Evolutionary conservation across 1,140 invertebrate species (phyloP), one percentile per base, ranked within the genome.

Genomic region (Eufriesea mexicana): DNA sequence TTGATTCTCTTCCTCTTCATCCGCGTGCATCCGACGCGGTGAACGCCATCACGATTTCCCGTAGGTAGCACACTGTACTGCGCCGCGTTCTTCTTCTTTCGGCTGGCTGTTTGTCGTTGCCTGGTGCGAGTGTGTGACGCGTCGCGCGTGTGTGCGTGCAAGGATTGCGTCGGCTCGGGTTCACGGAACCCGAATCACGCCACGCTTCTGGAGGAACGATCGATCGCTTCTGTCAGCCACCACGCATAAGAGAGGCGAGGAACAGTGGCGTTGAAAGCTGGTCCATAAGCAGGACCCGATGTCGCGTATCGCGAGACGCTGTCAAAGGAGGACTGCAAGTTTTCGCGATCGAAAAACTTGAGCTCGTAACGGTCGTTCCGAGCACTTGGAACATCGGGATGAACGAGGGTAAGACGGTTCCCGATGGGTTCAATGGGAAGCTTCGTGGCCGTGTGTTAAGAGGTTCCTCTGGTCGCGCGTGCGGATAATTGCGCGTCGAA

Each of bases 331-430:
- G 35, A 4, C 35, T 35, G 35, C 35, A 4, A 35, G 1, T 35
- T 35, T 35, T n/a, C n/a, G n/a, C n/a, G n/a, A n/a, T n/a, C 18
- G 61, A 59, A 82, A 82, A 67, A 76, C 73, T 82, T 76, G 25
- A 20, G 20, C n/a, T 42, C 23, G 14, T 81, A 57, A 75, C 45
- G 70, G 79, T 74, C 79, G 79, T 81, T 81, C 51, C 61, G 42
- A 42, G 51, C 79, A 81, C 72, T 7, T 67, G 79, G 71, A 81
- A 55, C 71, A 35, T 9, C 4, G 67, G 6, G 23, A 45, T 9
- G 14, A n/a, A n/a, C 51, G 47, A 12, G 20, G 0, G 23, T 35
- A 18, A 9, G 51, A 55, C 47, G n/a, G 79, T 82, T 67, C 68
- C 79, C n/a, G 62, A 55, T n/a, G 62, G 45, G 76, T 82, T 49